A percentile compares a stretch with the other conserved stretches of the same genome.
Conservation (phyloP, 2,888 invertebrate genomes). For the Agrochola circellaris region DNA sequence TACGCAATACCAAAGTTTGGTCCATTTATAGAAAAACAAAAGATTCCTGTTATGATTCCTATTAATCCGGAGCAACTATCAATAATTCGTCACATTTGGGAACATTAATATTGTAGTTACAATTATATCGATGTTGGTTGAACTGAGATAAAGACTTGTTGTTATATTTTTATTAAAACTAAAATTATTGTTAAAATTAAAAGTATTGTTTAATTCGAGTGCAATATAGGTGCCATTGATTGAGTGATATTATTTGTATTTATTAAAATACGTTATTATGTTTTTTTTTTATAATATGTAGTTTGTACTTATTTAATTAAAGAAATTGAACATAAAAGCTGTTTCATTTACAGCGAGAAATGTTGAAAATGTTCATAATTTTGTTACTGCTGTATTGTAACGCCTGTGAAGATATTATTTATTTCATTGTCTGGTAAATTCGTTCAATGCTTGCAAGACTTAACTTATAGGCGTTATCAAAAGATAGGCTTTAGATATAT, state of each 20-base stretch:
- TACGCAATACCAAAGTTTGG: conserved; percentile 69
- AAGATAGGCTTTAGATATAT: not conserved
- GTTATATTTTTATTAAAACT: conserved; percentile 24
- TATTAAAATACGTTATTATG: conserved; percentile 25
- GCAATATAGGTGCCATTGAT: conserved; percentile 62
- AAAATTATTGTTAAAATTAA: conserved; percentile 1
- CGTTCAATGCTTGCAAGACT: not conserved
- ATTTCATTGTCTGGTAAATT: not conserved
- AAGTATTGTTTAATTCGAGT: conserved; percentile 35
- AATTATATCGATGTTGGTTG: conserved; percentile 7
- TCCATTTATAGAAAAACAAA: conserved; percentile 71
- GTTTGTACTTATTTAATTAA: conserved; percentile 30
- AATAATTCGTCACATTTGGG: conserved; percentile 78
- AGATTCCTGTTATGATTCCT: conserved; percentile 68
- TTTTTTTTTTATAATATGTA: conserved; percentile 3
- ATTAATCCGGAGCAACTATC: conserved; percentile 71
- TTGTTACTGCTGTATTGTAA: not conserved
- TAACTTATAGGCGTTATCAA: conserved; percentile 29
- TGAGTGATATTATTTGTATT: conserved; percentile 57
- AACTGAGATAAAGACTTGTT: conserved; percentile 38
- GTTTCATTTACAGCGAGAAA: not conserved
- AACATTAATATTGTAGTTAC: conserved; percentile 68
- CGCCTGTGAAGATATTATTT: not conserved
- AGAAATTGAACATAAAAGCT: not conserved
- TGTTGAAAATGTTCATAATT: not conserved